Evolutionary conservation across 2,113 vertebrate species (phyloP).

Genomic region (Pygoscelis adeliae): DNA sequence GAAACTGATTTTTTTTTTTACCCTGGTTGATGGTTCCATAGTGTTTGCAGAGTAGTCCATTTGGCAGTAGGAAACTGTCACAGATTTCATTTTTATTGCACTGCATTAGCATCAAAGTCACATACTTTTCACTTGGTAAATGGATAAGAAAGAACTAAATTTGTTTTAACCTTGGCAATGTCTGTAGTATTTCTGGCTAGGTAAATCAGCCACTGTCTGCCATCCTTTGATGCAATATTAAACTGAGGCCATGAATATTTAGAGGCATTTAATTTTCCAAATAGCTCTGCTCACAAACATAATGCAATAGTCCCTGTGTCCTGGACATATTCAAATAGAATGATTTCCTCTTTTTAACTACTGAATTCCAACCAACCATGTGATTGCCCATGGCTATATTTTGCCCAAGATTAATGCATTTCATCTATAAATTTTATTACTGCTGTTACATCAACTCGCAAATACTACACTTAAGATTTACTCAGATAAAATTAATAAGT

Average conservation of each 20-base stretch:
- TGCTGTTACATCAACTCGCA: background rate
- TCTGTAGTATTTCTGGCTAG: background rate
- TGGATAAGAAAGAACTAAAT: background rate
- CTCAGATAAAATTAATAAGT: background rate
- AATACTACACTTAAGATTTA: background rate
- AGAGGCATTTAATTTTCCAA: background rate
- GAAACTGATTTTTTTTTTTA: background rate
- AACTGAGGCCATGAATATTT: conserved; percentile 5
- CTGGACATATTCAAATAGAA: background rate
- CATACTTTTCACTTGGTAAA: background rate
- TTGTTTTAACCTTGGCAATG: conserved; percentile 2
- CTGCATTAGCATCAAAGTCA: background rate
- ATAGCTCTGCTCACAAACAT: background rate
- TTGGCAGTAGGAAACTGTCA: background rate
- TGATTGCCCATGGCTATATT: background rate
- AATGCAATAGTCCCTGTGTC: background rate
- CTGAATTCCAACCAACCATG: background rate
- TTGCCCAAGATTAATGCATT: background rate
- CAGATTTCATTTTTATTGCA: background rate
- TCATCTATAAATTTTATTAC: background rate
- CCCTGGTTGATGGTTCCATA: background rate
- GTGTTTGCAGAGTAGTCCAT: background rate
- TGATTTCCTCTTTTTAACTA: background rate
- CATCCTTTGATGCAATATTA: background rate
- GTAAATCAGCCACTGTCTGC: background rate